These are phyloP conservation scores for Folsomia candida DNA, from an alignment of 2,888 invertebrate genomes.

Conservation along the genomic window DNA sequence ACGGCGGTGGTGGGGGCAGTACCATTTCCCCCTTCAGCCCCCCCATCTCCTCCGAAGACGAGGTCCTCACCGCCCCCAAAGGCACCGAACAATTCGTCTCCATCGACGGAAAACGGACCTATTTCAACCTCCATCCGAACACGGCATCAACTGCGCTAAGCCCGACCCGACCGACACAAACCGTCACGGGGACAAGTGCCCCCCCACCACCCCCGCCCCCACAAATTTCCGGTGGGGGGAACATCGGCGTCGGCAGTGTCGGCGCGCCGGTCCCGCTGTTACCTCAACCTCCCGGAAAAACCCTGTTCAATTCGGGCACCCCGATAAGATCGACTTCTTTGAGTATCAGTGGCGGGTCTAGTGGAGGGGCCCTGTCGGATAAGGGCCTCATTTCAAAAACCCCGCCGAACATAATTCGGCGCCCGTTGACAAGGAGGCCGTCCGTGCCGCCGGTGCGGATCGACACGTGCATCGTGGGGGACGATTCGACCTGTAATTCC, in stretches of 20 bases:
- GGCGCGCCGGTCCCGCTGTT: conserved; percentile 39
- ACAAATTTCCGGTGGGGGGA: not conserved
- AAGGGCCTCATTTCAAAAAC: conserved; percentile 26
- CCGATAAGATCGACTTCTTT: conserved; percentile 39
- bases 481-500: conserved; percentile 83
- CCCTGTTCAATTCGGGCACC: conserved; percentile 27
- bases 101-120: conserved; percentile 85
- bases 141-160: conserved; percentile 56
- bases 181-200: conserved; percentile 28
- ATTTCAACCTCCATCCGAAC: conserved; percentile 70
- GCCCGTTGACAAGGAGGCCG: conserved; percentile 44
- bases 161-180: conserved; percentile 45
- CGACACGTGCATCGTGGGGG: conserved; percentile 90
- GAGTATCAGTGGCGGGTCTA: conserved; percentile 23
- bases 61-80: conserved; percentile 70
- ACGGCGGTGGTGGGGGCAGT: conserved; percentile 59
- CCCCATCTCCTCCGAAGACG: conserved; percentile 57
- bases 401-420: conserved; percentile 44
- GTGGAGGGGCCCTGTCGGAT: conserved; percentile 15
- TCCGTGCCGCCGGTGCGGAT: conserved; percentile 60
- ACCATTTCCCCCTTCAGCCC: conserved; percentile 59
- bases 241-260: conserved; percentile 40
- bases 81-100: conserved; percentile 83
- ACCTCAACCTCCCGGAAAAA: conserved; percentile 33
- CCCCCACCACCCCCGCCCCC: conserved; percentile 2